These are phyloP conservation scores for Capreolus pygargus DNA, from an alignment of 2,113 vertebrate species.

Conservation along the genomic window DNA sequence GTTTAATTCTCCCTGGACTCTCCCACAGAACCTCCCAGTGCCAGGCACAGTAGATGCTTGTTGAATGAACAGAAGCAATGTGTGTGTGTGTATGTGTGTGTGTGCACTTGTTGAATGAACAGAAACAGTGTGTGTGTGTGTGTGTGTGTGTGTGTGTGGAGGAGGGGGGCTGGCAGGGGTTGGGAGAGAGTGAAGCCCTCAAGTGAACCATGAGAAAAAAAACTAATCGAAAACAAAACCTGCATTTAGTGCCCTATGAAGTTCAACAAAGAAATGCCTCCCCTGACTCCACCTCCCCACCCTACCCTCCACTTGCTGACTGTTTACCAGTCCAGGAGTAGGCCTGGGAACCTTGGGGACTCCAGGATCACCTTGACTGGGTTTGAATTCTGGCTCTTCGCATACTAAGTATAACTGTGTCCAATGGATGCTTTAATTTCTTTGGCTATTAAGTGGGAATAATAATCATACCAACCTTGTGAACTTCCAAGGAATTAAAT, in stretches of 20 bases:
- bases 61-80: not conserved
- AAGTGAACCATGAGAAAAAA: not conserved
- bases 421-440: not conserved
- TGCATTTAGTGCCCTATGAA: no score
- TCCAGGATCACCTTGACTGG: not conserved
- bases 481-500: not conserved
- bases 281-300: fast-evolving
- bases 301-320: not conserved
- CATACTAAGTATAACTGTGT: not conserved
- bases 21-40: not conserved
- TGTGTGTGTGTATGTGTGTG: not conserved
- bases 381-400: not conserved
- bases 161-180: no score
- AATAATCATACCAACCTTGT: not conserved
- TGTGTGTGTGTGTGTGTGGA: not conserved
- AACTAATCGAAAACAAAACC: not conserved
- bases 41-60: not conserved
- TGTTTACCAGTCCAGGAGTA: not conserved
- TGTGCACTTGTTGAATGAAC: not conserved
- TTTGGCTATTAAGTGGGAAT: not conserved
- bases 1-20: not conserved
- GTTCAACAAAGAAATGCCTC: not conserved
- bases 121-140: not conserved
- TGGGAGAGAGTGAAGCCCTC: not conserved
- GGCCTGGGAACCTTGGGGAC: not conserved